Evolutionary conservation across 2,113 vertebrate genomes (phyloP).

Genomic region (Tychaedon coryphoeus): DNA sequence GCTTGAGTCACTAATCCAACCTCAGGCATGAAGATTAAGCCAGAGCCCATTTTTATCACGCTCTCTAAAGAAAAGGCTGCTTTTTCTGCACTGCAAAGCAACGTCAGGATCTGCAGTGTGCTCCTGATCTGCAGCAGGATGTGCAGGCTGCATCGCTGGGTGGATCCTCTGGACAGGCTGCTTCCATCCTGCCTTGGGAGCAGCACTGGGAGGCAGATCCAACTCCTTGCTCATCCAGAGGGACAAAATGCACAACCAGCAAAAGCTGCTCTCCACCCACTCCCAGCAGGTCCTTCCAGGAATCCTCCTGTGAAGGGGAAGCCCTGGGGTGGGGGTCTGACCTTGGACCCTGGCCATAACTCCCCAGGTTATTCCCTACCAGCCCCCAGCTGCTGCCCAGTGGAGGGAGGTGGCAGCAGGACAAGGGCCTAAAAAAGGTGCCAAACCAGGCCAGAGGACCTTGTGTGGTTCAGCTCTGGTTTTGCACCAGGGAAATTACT

Average conservation of each 20-base stretch:
- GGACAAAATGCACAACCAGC: not conserved
- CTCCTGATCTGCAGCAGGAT: accelerated
- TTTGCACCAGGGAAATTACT: not conserved
- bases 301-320: not conserved
- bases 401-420: not conserved
- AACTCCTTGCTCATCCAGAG: not conserved
- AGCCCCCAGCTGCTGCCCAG: not conserved
- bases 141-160: accelerated
- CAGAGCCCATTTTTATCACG: not conserved
- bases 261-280: not conserved
- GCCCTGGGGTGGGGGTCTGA: accelerated
- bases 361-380: not conserved
- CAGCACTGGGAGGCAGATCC: not conserved
- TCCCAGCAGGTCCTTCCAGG: accelerated
- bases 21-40: not conserved
- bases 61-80: not conserved
- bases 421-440: not conserved
- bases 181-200: accelerated
- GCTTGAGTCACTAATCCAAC: not conserved
- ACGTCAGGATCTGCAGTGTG: accelerated
- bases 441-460: not conserved
- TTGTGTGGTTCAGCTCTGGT: not conserved
- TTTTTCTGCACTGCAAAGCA: not conserved
- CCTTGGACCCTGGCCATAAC: accelerated
- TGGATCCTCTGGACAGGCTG: accelerated